phyloP scores from a whole-genome alignment of 2,888 invertebrate species.

The Drosophila multiciliata region DNA sequence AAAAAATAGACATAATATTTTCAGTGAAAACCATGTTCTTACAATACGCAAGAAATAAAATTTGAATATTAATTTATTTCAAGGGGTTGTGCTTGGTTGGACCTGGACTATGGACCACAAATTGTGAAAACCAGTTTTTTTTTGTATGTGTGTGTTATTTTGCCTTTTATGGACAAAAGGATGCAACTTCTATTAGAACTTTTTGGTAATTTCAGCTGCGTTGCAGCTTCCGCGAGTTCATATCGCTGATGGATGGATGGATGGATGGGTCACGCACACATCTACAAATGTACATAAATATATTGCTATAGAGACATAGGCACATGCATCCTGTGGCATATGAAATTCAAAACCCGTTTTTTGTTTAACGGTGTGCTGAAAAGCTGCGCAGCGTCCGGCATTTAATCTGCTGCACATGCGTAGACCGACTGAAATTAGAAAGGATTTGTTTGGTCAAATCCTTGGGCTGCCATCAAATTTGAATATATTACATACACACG shows the following conservation, averaged over 20 bases:
- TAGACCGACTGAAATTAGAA: slow-evolving; percentile 62
- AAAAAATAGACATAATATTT: slow-evolving; percentile 42
- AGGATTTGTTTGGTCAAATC: slow-evolving; percentile 79
- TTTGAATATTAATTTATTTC: slow-evolving; percentile 55
- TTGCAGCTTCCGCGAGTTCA: slow-evolving; percentile 66
- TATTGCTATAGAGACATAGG: slow-evolving; percentile 4
- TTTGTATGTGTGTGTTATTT: slow-evolving; percentile 25
- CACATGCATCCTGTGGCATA: slow-evolving; percentile 52
- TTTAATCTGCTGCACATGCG: slow-evolving; percentile 73
- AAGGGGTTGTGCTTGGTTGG: slow-evolving; percentile 50
- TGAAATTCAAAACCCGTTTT: slow-evolving; percentile 75
- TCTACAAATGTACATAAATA: neutral
- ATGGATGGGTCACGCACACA: slow-evolving; percentile 68
- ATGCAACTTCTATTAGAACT: slow-evolving; percentile 77
- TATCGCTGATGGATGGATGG: slow-evolving; percentile 62
- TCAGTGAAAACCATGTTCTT: slow-evolving; percentile 38
- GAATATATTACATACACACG: slow-evolving; percentile 35
- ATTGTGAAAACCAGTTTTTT: slow-evolving; percentile 64
- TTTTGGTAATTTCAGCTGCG: slow-evolving; percentile 66
- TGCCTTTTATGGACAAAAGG: slow-evolving; percentile 62
- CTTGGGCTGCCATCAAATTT: slow-evolving; percentile 60
- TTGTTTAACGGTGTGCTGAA: slow-evolving; percentile 35
- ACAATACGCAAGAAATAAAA: slow-evolving; percentile 41
- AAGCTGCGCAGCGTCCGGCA: slow-evolving; percentile 72
- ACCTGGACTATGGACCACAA: slow-evolving; percentile 32